Evolutionary conservation across 1,140 invertebrate species (phyloP).

Genomic region (Drosophila littoralis): DNA sequence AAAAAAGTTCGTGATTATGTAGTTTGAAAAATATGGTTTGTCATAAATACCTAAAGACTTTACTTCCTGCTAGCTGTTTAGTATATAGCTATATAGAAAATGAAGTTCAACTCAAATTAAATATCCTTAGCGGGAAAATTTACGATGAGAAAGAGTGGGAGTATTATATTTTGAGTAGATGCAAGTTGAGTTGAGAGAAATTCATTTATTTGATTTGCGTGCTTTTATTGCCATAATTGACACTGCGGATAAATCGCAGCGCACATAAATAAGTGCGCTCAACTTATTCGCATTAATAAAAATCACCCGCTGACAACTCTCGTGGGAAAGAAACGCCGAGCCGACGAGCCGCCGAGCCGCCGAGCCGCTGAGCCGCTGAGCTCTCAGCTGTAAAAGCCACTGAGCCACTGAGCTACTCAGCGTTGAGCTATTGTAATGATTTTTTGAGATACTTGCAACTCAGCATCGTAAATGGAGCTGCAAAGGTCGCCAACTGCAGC

Average conservation of each 20-base stretch:
- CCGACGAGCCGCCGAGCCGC: too few relatives aligned
- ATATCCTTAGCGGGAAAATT: neutral
- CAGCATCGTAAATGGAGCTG: conserved; percentile 33
- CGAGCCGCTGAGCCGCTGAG: neutral
- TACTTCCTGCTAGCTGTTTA: too few relatives aligned
- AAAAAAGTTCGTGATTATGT: too few relatives aligned
- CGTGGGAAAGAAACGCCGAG: conserved; percentile 12
- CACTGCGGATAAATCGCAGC: conserved; percentile 46
- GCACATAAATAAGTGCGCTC: conserved; percentile 18
- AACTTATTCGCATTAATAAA: conserved; percentile 33
- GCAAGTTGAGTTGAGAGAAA: conserved; percentile 51
- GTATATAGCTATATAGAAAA: too few relatives aligned
- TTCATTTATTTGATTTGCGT: conserved; percentile 66
- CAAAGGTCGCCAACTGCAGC: conserved; percentile 41
- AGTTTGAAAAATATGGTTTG: too few relatives aligned
- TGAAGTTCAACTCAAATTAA: neutral
- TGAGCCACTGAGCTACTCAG: neutral
- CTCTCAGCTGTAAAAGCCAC: neutral
- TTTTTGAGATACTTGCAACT: conserved; percentile 26
- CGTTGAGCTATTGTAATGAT: conserved; percentile 2
- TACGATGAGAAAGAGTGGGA: conserved; percentile 8
- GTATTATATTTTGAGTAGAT: neutral
- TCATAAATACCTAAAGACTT: too few relatives aligned
- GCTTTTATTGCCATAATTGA: conserved; percentile 54
- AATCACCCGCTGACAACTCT: conserved; percentile 35